A percentile compares a stretch with the other conserved stretches of the same genome.
phyloP scores from a whole-genome alignment of 2,888 invertebrate species.

The Theristus sp. region DNA sequence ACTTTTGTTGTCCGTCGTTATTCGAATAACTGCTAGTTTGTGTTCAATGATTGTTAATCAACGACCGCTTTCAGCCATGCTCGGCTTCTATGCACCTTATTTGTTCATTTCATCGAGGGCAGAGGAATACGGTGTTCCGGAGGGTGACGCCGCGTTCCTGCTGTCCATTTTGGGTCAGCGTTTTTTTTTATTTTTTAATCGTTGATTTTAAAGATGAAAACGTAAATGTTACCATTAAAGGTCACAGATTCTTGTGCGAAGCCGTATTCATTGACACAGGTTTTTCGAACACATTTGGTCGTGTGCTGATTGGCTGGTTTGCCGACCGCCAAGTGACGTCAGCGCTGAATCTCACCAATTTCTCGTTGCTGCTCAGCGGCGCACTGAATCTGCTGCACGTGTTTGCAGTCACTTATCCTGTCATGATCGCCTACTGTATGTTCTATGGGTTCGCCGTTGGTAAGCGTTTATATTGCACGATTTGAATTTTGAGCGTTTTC shows the following conservation, averaged over 20 bases:
- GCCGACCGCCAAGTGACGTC: slow-evolving; percentile 34
- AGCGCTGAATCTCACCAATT: slow-evolving; percentile 54
- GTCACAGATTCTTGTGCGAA: too few relatives aligned
- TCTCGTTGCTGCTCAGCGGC: not conserved
- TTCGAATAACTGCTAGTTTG: too few relatives aligned
- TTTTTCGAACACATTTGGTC: not conserved
- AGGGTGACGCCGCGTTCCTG: not conserved
- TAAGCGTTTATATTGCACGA: not conserved
- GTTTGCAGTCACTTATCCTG: not conserved
- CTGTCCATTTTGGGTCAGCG: not conserved
- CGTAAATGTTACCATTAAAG: too few relatives aligned
- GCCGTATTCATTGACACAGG: too few relatives aligned
- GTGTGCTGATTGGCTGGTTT: slow-evolving; percentile 44
- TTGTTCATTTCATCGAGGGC: not conserved
- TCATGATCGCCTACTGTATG: not conserved
- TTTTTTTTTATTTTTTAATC: too few relatives aligned
- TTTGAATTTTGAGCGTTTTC: too few relatives aligned
- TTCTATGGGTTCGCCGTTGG: not conserved
- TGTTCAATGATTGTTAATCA: too few relatives aligned
- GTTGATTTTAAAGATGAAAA: too few relatives aligned
- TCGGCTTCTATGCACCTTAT: not conserved
- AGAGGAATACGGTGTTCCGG: not conserved
- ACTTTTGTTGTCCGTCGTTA: not conserved
- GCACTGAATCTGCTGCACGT: not conserved
- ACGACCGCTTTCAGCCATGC: not conserved